phyloP scores from a whole-genome alignment of 2,113 vertebrate genomes.

The Plotosus lineatus region DNA sequence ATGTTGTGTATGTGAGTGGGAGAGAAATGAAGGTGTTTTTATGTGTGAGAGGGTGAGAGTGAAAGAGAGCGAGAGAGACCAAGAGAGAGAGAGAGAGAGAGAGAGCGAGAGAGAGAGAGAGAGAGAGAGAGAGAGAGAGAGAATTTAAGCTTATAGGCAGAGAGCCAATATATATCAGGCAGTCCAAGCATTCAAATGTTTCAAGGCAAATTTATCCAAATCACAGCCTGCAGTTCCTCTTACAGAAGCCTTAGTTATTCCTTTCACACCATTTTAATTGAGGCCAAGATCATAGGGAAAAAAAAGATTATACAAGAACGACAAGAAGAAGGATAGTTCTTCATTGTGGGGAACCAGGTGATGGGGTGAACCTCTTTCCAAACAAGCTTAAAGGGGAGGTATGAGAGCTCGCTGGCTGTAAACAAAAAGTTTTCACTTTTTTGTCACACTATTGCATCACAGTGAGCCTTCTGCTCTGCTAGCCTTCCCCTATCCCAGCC shows the following conservation, averaged over 20 bases:
- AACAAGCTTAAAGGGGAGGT: no score
- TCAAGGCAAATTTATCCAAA: slow-evolving; percentile 50
- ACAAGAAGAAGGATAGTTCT: no score
- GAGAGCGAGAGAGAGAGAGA: slow-evolving; percentile 46
- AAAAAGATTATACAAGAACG: neutral
- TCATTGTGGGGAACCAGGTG: neutral
- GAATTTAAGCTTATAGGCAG: slow-evolving; percentile 45
- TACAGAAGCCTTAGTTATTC: slow-evolving; percentile 44
- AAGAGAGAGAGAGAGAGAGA: slow-evolving; percentile 16
- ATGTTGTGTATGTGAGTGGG: slow-evolving; percentile 46
- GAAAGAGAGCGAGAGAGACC: slow-evolving; percentile 43
- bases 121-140: neutral
- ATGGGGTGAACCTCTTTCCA: neutral
- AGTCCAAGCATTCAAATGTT: slow-evolving; percentile 57
- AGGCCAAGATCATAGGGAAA: neutral
- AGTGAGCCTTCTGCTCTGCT: no score
- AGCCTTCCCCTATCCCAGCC: no score
- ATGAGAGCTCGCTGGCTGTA: neutral
- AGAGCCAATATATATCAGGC: slow-evolving; percentile 62
- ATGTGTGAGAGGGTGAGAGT: slow-evolving; percentile 38
- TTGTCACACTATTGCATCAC: no score
- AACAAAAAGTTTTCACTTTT: no score
- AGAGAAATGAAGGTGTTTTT: slow-evolving; percentile 42
- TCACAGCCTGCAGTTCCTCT: slow-evolving; percentile 49
- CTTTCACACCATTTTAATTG: slow-evolving; percentile 16